phyloP scores from a whole-genome alignment of 2,113 vertebrate species.

The Micromys minutus region DNA sequence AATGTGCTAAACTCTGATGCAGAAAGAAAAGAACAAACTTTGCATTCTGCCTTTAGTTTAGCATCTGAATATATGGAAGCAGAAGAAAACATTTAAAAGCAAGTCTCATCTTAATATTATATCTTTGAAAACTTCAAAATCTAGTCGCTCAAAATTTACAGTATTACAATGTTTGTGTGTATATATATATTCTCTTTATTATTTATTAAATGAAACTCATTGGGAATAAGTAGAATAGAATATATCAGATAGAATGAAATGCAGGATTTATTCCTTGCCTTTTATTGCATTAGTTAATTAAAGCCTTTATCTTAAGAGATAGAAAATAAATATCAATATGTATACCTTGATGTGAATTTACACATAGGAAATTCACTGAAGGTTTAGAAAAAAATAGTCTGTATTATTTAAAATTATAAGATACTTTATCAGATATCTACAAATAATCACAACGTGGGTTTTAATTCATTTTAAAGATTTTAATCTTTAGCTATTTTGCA shows the following conservation, averaged over 20 bases:
- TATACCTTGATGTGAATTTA: not conserved
- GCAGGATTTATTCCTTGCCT: not conserved
- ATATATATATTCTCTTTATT: not conserved
- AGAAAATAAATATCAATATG: not conserved
- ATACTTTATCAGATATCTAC: not conserved
- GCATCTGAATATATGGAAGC: not conserved
- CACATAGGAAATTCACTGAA: not conserved
- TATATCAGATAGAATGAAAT: not conserved
- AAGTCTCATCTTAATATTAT: not conserved
- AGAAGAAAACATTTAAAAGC: slow-evolving; percentile 20
- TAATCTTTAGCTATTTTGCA: not conserved
- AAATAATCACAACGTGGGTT: not conserved
- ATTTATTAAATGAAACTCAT: not conserved
- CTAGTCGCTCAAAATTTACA: not conserved
- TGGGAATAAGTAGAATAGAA: too few relatives aligned
- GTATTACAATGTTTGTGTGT: not conserved
- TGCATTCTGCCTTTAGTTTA: not conserved
- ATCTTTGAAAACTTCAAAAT: slow-evolving; percentile 3
- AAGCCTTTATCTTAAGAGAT: slow-evolving; percentile 11
- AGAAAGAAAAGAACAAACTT: slow-evolving; percentile 18
- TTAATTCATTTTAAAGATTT: not conserved
- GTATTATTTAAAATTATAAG: not conserved
- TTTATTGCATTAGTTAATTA: not conserved
- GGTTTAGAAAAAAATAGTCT: not conserved
- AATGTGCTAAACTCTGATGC: not conserved